phyloP scores from a whole-genome alignment of 1,140 invertebrate genomes.

The Lethrus apterus region DNA sequence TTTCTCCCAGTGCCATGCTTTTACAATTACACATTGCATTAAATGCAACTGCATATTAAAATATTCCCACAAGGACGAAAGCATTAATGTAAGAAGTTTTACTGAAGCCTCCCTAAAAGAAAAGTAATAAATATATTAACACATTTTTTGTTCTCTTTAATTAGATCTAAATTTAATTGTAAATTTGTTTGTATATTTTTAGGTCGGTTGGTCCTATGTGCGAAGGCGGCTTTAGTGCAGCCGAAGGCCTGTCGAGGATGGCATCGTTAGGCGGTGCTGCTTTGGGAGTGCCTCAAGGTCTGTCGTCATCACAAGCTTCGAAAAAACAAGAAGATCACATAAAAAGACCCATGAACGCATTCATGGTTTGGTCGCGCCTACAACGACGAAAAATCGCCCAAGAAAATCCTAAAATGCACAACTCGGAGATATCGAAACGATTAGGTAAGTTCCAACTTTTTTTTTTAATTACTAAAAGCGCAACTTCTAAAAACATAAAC shows the following conservation, averaged over 20 bases:
- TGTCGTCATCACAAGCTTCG: constrained; percentile 25
- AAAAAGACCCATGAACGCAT: constrained; percentile 83
- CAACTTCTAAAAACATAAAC: background rate
- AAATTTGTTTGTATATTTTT: too few relatives aligned
- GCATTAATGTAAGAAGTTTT: too few relatives aligned
- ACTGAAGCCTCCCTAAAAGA: too few relatives aligned
- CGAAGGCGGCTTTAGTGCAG: constrained; percentile 38
- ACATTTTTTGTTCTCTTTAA: too few relatives aligned
- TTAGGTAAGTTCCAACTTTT: constrained; percentile 58
- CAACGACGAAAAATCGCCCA: constrained; percentile 89
- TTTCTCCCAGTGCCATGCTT: too few relatives aligned
- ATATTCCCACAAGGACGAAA: too few relatives aligned
- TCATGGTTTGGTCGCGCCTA: constrained; percentile 81
- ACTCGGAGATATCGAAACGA: constrained; percentile 93
- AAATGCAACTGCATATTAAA: too few relatives aligned
- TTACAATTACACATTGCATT: too few relatives aligned
- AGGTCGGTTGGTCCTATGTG: constrained; percentile 39
- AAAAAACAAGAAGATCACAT: constrained; percentile 64
- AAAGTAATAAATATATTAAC: too few relatives aligned
- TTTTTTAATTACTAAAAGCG: too few relatives aligned
- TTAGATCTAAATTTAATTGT: too few relatives aligned
- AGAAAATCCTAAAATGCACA: constrained; percentile 98
- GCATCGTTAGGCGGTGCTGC: constrained; percentile 36
- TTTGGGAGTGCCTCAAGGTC: constrained; percentile 35
- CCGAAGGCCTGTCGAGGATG: constrained; percentile 40